phyloP scores from a whole-genome alignment of 2,113 vertebrate genomes.

The Zosterops borbonicus region DNA sequence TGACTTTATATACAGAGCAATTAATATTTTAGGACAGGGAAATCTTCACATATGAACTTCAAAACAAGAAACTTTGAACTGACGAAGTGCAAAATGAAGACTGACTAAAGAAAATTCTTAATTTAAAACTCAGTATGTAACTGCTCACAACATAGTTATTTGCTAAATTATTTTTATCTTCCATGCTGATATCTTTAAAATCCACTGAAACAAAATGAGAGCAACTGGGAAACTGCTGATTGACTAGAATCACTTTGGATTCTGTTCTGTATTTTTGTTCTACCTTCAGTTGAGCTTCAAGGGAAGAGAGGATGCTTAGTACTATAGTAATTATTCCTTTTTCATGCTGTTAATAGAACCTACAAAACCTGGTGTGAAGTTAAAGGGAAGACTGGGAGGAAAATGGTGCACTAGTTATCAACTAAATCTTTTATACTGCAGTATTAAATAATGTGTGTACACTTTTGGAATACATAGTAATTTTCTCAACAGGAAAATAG shows the following conservation, averaged over 20 bases:
- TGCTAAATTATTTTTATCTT: neutral
- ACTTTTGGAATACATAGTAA: neutral
- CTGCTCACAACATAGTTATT: neutral
- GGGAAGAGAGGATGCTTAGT: neutral
- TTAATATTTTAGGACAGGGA: neutral
- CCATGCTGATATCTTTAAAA: neutral
- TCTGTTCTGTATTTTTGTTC: neutral
- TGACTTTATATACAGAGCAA: neutral
- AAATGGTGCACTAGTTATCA: neutral
- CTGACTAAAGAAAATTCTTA: neutral
- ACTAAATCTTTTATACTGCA: neutral
- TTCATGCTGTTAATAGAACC: neutral
- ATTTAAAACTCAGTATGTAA: neutral
- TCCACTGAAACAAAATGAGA: neutral
- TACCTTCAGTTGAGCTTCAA: neutral
- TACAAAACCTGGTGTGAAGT: neutral
- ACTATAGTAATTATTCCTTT: neutral
- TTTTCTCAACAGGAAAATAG: constrained; percentile 24
- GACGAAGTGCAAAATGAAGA: neutral
- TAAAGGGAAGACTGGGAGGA: neutral
- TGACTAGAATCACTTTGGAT: neutral
- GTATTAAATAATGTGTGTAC: neutral
- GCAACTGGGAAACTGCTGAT: neutral
- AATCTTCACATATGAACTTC: neutral
- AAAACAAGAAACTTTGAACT: neutral